Conservation (phyloP, 92 coral and sea anemone genomes). For the Palythoa grandiflora region DNA sequence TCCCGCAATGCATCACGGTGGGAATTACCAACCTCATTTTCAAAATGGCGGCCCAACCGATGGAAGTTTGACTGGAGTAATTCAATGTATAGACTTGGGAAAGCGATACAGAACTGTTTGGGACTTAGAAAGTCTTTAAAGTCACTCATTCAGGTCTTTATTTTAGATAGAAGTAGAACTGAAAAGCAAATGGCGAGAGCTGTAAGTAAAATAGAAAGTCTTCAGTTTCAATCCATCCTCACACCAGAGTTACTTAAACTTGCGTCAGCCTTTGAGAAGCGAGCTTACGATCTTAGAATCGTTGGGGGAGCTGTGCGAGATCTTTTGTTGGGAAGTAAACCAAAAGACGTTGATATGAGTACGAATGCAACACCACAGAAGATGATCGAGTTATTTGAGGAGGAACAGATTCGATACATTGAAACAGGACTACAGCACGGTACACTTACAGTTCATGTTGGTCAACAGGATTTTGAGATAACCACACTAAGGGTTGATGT, state of each 20-base stretch:
- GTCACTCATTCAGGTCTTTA: neutral
- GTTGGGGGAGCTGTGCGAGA: conserved; percentile 99
- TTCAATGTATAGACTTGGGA: conserved; percentile 22
- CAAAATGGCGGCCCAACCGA: neutral
- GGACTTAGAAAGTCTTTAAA: neutral
- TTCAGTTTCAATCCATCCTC: conserved; percentile 74
- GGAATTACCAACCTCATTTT: neutral
- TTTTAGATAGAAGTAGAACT: neutral
- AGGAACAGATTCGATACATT: conserved; percentile 78
- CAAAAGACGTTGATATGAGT: conserved; percentile 93
- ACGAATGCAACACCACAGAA: conserved; percentile 94
- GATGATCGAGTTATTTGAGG: conserved; percentile 85
- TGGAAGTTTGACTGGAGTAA: too few species aligned
- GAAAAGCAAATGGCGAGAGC: conserved; percentile 54
- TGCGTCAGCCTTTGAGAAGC: conserved; percentile 70
- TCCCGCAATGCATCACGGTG: conserved; percentile 1
- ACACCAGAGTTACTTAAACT: conserved; percentile 83
- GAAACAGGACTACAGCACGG: conserved; percentile 98
- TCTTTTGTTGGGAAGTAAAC: conserved; percentile 73
- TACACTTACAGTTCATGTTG: conserved; percentile 89
- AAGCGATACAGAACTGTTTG: neutral
- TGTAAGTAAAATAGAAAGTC: conserved; percentile 66
- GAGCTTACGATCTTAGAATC: conserved; percentile 87
- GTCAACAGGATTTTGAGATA: conserved; percentile 82
- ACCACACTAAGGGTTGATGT: conserved; percentile 94